Evolutionary conservation across 2,113 vertebrate genomes (phyloP).

Genomic region (Phyllopteryx taeniolatus): DNA sequence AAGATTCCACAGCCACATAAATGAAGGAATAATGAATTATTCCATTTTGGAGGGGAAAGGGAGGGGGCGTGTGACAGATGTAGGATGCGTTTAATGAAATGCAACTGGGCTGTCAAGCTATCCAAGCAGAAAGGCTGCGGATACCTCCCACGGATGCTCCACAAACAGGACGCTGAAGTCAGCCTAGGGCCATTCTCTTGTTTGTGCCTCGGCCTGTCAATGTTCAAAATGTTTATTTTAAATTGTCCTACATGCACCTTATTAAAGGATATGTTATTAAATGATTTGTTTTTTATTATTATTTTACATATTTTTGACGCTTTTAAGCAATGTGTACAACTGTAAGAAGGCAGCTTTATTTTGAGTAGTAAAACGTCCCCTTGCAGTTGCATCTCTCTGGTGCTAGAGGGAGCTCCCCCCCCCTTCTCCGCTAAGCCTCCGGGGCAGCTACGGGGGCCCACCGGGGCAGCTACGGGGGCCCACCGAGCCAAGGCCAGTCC

Average conservation of each 20-base stretch:
- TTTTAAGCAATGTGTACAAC: not conserved
- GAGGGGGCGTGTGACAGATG: constrained; percentile 40
- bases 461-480: constrained; percentile 39
- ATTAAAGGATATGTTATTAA: not conserved
- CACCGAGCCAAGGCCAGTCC: constrained; percentile 57
- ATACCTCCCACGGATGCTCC: constrained; percentile 52
- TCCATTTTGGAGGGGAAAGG: constrained; percentile 37
- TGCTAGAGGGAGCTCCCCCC: constrained; percentile 78
- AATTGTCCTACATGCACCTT: constrained; percentile 14
- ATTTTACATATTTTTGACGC: not conserved
- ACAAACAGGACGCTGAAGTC: constrained; percentile 56
- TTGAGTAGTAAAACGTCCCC: constrained; percentile 20
- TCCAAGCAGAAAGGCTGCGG: constrained; percentile 46
- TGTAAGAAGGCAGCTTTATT: not conserved
- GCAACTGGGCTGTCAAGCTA: constrained; percentile 59
- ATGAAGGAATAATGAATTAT: constrained; percentile 57
- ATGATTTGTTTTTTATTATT: not conserved
- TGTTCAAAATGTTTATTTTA: not conserved
- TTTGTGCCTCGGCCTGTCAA: constrained; percentile 46
- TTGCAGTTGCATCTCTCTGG: constrained; percentile 56
- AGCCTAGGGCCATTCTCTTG: constrained; percentile 55
- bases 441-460: constrained; percentile 46
- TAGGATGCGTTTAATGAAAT: constrained; percentile 64
- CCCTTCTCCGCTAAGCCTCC: constrained; percentile 25
- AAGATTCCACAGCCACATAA: constrained; percentile 36